Evolutionary conservation across 2,888 invertebrate species (phyloP), one percentile per base, ranked within the genome.

Genomic region (Trachelus iudaicus): DNA sequence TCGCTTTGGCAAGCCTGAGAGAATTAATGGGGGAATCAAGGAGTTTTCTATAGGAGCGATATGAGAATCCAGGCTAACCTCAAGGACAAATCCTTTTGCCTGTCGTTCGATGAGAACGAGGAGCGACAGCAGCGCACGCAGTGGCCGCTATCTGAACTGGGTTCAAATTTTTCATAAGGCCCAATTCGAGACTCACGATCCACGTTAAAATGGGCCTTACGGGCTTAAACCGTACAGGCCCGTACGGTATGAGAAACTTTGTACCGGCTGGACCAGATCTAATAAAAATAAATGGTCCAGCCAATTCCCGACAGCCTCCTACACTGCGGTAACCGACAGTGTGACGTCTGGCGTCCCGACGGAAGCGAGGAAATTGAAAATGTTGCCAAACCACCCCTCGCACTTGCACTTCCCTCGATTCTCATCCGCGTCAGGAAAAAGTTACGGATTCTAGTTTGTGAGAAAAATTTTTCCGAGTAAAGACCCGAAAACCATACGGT

Each of bases 21-120:
- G 87, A 89, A 89, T 89, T 89, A 89, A 89, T 88, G 87, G 86
- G 84, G 83, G 85, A 87, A 87, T 87, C 78, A 73, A 80, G 83
- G 83, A 85, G 83, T 86, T 88, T 88, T 88, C 85, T 85, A 85
- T 83, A 81, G 85, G 80, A 69, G 85, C 56, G 56, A 31, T 71
- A 71, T 71, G 13, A 12, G 71, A 71, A 23, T 56, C 33, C 33
- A 15, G 71, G 71, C 31, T 23, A 56, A 71, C 71, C 31, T n/a
- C 2, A 71, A 34, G 71, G 31, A 71, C 71, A 34, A 71, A 23
- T 56, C 56, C 23, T 56, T 23, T 56, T 2, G 56, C 23, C 23
- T 23, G 56, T 56, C 56, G 56, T 79, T 74, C 73, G n/a, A 69
- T 78, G 77, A 77, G 79, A 76, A 69, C 69, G 34, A 56, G 40